Evolutionary conservation across 2,888 invertebrate genomes (phyloP).

Genomic region (Scaptomyza parva): DNA sequence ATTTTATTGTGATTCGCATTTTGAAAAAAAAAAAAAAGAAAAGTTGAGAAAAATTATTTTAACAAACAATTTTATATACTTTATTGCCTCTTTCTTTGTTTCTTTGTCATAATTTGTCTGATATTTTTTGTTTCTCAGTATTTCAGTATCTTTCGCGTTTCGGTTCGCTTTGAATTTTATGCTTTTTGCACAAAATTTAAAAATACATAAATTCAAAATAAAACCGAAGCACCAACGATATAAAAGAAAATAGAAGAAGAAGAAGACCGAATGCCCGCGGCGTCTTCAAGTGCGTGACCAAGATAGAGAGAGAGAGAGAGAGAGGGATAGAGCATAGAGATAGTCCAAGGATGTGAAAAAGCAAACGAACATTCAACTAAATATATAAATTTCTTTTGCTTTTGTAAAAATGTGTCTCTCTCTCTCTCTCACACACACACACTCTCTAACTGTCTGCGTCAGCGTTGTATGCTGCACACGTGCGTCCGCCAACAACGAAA

Average conservation of each 20-base stretch:
- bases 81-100: constrained; percentile 29
- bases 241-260: constrained; percentile 39
- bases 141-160: constrained; percentile 37
- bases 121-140: constrained; percentile 14
- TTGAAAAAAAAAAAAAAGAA: constrained; percentile 18
- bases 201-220: constrained; percentile 69
- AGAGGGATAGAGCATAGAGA: constrained; percentile 21
- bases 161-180: constrained; percentile 55
- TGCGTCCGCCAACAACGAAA: constrained; percentile 26
- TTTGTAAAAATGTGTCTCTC: constrained; percentile 33
- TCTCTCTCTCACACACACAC: constrained; percentile 3
- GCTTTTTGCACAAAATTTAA: constrained; percentile 60
- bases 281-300: constrained; percentile 42
- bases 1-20: constrained; percentile 24
- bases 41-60: constrained; percentile 49
- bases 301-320: constrained; percentile 13
- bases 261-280: constrained; percentile 34
- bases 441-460: constrained; percentile 12
- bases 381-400: too few relatives aligned
- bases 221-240: constrained; percentile 30
- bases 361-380: constrained; percentile 51
- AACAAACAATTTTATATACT: constrained; percentile 39
- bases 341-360: constrained; percentile 43
- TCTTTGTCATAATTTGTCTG: constrained; percentile 27
- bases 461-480: constrained; percentile 49